phyloP scores from a whole-genome alignment of 92 coral and sea anemone genomes.

The Virgularia gustaviana region DNA sequence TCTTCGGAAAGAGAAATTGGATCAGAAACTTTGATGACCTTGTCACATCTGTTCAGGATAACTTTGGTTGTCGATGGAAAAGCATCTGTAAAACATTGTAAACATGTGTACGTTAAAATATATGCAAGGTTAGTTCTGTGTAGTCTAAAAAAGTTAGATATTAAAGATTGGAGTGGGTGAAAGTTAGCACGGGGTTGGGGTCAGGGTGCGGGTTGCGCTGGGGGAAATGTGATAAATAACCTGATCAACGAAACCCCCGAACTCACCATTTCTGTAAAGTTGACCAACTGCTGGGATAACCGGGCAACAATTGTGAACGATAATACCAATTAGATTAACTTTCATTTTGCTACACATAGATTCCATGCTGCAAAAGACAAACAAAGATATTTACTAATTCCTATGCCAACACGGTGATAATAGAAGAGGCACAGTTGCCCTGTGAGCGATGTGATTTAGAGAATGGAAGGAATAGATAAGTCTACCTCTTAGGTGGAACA shows the following conservation, averaged over 20 bases:
- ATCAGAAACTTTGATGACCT: conserved; percentile 58
- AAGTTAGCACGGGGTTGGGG: no score
- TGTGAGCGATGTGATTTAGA: not conserved
- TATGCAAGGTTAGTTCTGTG: no score
- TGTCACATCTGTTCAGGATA: conserved; percentile 56
- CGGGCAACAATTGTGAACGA: conserved; percentile 92
- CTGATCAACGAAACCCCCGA: no score
- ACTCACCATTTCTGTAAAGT: conserved; percentile 41
- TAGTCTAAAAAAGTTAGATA: not conserved
- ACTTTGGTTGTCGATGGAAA: conserved; percentile 74
- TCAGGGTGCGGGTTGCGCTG: not conserved
- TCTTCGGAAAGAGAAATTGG: conserved; percentile 74
- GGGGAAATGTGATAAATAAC: not conserved
- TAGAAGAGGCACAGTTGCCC: no score
- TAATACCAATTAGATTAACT: conserved; percentile 81
- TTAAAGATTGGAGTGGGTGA: not conserved
- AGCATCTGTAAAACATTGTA: conserved; percentile 34
- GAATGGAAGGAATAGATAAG: no score
- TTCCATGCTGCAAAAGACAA: conserved; percentile 72
- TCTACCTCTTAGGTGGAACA: conserved; percentile 85
- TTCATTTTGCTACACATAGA: conserved; percentile 70
- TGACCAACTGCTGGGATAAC: conserved; percentile 65
- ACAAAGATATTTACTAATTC: no score
- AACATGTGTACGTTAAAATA: not conserved
- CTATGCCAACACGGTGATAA: not conserved